Evolutionary conservation across 2,113 vertebrate species (phyloP).

Genomic region (Excalfactoria chinensis): DNA sequence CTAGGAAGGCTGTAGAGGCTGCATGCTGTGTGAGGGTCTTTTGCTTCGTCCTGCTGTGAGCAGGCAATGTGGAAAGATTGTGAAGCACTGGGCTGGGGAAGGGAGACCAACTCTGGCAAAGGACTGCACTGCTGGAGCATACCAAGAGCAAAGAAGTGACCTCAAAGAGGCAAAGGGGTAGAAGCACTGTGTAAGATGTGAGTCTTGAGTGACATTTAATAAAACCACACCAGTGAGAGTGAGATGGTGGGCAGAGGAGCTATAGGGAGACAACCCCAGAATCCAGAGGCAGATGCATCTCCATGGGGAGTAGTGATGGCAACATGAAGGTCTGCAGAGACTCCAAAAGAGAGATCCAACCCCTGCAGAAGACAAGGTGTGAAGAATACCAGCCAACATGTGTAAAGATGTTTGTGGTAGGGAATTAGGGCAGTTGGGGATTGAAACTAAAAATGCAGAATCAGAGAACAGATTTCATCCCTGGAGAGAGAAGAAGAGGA

Average conservation of each 20-base stretch:
- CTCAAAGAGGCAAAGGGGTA: neutral
- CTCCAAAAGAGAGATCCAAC: neutral
- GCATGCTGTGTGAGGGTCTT: neutral
- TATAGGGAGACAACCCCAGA: neutral
- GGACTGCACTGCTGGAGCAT: neutral
- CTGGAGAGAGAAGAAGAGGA: neutral
- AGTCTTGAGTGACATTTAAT: accelerated
- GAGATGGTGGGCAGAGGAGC: neutral
- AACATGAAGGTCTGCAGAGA: neutral
- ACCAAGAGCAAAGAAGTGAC: neutral
- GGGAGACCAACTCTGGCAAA: neutral
- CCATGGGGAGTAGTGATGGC: neutral
- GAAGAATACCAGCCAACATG: accelerated
- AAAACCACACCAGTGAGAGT: neutral
- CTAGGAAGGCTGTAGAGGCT: neutral
- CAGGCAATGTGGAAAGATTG: neutral
- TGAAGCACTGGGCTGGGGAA: neutral
- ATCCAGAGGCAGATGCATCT: neutral
- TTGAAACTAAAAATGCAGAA: neutral
- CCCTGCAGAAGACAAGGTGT: neutral
- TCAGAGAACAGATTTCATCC: neutral
- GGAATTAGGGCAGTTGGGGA: neutral
- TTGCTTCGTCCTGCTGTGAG: neutral
- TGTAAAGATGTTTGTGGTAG: neutral
- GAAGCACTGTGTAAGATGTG: neutral